Conservation (phyloP, 2,797 vertebrate species). For the Sarcophilus harrisii region DNA sequence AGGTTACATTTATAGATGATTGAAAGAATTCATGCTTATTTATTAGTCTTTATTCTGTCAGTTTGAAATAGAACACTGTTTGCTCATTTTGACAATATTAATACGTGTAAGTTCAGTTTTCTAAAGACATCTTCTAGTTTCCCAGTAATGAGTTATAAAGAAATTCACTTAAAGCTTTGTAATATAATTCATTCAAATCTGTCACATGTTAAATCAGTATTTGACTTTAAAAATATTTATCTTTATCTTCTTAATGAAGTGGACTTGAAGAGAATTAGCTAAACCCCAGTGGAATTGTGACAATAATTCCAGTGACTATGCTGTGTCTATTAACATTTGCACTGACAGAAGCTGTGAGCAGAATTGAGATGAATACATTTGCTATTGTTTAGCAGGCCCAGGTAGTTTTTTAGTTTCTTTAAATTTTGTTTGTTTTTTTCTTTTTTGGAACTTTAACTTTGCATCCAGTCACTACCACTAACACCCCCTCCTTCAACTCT, state of each 20-base stretch:
- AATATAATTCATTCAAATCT: slow-evolving; percentile 85
- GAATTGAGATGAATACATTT: slow-evolving; percentile 71
- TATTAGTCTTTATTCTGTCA: slow-evolving; percentile 64
- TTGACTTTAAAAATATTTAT: slow-evolving; percentile 75
- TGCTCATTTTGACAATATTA: slow-evolving; percentile 67
- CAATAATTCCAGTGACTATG: slow-evolving; percentile 78
- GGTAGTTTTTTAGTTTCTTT: neutral
- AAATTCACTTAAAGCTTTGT: slow-evolving; percentile 83
- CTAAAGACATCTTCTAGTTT: slow-evolving; percentile 74
- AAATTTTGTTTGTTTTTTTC: neutral
- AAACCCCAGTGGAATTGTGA: slow-evolving; percentile 78
- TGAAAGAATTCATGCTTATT: slow-evolving; percentile 63
- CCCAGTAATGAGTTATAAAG: slow-evolving; percentile 76
- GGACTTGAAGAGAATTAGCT: slow-evolving; percentile 81
- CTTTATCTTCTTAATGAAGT: slow-evolving; percentile 79
- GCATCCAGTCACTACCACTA: neutral
- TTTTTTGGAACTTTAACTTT: neutral
- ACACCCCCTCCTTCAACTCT: neutral
- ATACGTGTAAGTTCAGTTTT: slow-evolving; percentile 71
- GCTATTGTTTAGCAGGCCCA: slow-evolving; percentile 62
- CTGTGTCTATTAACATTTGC: slow-evolving; percentile 74
- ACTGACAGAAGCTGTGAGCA: slow-evolving; percentile 50
- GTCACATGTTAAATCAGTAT: slow-evolving; percentile 82
- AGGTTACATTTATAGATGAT: slow-evolving; percentile 58
- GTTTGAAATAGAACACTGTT: slow-evolving; percentile 76